Base-by-base conservation (phyloP, 2,797 vertebrate genomes). In the Argyrosomus regius region DNA sequence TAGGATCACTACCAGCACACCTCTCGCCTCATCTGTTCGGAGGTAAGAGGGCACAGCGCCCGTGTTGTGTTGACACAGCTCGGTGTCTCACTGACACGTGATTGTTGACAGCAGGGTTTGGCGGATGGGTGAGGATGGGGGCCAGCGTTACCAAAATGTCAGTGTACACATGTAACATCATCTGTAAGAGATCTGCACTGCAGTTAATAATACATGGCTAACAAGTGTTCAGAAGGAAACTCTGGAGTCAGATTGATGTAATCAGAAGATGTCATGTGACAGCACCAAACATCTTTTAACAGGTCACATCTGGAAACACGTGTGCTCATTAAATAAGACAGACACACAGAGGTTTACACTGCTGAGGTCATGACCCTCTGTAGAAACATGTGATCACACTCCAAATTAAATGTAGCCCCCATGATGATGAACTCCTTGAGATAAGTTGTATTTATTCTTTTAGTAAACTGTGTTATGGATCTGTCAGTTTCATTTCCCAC, bases 21-120 rank as follows among this genome's bases (percentile, higher is more conserved):
- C 97, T 98, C 63, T 98, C 97, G 17, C 97, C 97, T 89, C 96
- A 97, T 92, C 93, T 98, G 91, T 97, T 98, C 78, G 96, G 96
- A 97, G 97, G 97, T 98, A 96, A 94, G 95, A 70, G 64, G 22
- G 20, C 31, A 1, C 6, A 16, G 35, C 50, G 3, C 20, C 35
- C 4, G 45, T 14, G 48, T 8, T 1, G n/a, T 63, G 58, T 31
- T 20, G 56, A 58, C 58, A 60, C 41, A 6, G 31, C 41, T 22
- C 80, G 48, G 43, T 4, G 49, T 35, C 64, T 77, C 63, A 53
- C 69, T 12, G 63, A 39, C 67, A 31, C 45, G 22, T 22, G 72
- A 2, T 1, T 46, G 50, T 61, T 60, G 49, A 49, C 60, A 60
- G 53, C 46, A 43, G 67, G 26, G 26, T 26, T 26, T n/a, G 41